Conservation (phyloP, 2,113 vertebrate genomes). For the Lethenteron camtschaticum region DNA sequence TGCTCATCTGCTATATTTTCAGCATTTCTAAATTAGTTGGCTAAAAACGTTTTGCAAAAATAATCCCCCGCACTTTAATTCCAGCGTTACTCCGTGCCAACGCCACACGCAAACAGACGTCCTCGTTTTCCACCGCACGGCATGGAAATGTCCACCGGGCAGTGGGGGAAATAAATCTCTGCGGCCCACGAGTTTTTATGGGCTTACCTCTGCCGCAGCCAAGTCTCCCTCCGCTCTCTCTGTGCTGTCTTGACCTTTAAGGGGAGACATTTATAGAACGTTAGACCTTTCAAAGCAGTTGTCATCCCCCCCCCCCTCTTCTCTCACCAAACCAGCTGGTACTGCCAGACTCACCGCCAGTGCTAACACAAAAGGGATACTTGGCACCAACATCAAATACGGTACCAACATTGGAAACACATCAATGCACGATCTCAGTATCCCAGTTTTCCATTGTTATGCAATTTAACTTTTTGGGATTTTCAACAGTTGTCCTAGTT, state of each 20-base stretch:
- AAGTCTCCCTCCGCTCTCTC: no score
- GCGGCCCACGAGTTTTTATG: not conserved
- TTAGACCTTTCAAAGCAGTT: not conserved
- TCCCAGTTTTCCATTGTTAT: not conserved
- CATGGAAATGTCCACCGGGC: not conserved
- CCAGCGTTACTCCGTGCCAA: not conserved
- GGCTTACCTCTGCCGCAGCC: no score
- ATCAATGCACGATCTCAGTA: not conserved
- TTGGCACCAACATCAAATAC: not conserved
- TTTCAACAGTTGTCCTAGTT: no score
- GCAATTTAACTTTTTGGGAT: no score
- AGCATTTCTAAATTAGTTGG: no score
- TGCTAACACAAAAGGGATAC: not conserved
- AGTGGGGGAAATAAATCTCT: not conserved
- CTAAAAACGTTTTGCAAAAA: no score
- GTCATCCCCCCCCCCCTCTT: not conserved
- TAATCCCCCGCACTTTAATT: not conserved
- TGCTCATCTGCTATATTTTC: no score
- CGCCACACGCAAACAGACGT: not conserved
- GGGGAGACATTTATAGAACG: not conserved
- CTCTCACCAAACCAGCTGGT: not conserved
- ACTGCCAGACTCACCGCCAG: no score
- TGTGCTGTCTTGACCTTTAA: not conserved
- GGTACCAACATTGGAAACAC: not conserved
- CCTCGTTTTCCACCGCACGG: not conserved